Conservation (phyloP, 2,797 vertebrate species). For the Meda fulgida region DNA sequence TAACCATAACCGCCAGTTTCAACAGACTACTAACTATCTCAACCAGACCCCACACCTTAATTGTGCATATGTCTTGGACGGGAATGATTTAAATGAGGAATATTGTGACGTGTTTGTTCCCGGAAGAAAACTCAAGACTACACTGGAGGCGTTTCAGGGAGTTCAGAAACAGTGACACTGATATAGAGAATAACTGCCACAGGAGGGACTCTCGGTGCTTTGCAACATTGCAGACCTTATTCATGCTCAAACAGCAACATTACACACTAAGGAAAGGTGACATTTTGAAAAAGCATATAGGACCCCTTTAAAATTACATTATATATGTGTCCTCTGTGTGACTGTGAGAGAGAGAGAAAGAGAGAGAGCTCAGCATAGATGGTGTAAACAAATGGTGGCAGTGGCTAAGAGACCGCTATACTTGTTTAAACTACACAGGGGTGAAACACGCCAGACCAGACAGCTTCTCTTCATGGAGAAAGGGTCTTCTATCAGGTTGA, state of each 20-base stretch:
- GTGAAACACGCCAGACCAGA: conserved; percentile 62
- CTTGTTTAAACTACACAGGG: conserved; percentile 72
- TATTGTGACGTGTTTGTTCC: too few species aligned
- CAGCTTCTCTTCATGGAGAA: conserved; percentile 35
- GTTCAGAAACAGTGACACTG: background rate
- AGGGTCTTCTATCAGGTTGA: conserved; percentile 36
- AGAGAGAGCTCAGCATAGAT: conserved; percentile 21
- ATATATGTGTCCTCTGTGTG: background rate
- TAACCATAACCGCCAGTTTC: too few species aligned
- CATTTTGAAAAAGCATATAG: background rate
- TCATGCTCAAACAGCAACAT: background rate
- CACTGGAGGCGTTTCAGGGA: background rate
- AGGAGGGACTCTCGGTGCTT: background rate
- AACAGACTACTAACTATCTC: too few species aligned
- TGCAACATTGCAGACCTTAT: background rate
- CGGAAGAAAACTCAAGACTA: background rate
- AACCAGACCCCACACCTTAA: too few species aligned
- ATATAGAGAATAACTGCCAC: background rate
- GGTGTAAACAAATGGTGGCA: conserved; percentile 74
- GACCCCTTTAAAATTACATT: background rate
- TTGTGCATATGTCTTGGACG: too few species aligned
- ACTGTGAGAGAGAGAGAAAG: background rate
- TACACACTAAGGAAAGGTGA: background rate
- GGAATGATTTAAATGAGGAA: too few species aligned
- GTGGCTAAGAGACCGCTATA: conserved; percentile 67